phyloP scores from a whole-genome alignment of 2,797 vertebrate species.

The Gastrophryne carolinensis region DNA sequence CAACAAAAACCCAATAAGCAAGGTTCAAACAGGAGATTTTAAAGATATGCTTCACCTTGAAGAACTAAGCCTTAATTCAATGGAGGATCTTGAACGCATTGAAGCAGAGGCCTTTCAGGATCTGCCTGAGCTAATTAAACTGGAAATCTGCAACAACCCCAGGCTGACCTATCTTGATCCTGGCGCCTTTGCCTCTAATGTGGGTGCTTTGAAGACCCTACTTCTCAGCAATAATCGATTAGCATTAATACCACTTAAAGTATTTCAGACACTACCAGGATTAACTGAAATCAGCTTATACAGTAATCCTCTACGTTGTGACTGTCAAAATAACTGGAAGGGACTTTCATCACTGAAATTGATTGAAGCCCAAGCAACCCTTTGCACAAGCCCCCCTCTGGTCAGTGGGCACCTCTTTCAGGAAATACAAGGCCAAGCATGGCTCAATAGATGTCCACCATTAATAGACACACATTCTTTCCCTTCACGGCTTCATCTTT shows the following conservation, averaged over 20 bases:
- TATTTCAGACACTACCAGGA: slow-evolving; percentile 64
- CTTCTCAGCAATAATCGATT: slow-evolving; percentile 74
- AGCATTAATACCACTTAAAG: slow-evolving; percentile 70
- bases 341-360: slow-evolving; percentile 69
- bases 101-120: slow-evolving; percentile 72
- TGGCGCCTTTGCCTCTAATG: slow-evolving; percentile 61
- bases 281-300: slow-evolving; percentile 70
- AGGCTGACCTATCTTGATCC: slow-evolving; percentile 73
- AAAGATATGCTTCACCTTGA: slow-evolving; percentile 74
- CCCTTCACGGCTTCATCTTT: slow-evolving; percentile 66
- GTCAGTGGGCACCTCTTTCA: slow-evolving; percentile 68
- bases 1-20: slow-evolving; percentile 75
- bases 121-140: slow-evolving; percentile 74
- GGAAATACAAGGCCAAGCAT: slow-evolving; percentile 64
- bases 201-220: slow-evolving; percentile 70
- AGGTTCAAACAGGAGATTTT: slow-evolving; percentile 73
- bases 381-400: slow-evolving; percentile 70
- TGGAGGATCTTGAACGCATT: slow-evolving; percentile 74
- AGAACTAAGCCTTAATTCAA: slow-evolving; percentile 80
- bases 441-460: slow-evolving; percentile 70
- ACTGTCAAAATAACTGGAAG: slow-evolving; percentile 75
- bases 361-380: slow-evolving; percentile 70
- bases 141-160: slow-evolving; percentile 76
- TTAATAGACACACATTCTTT: slow-evolving; percentile 70
- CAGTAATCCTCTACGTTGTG: slow-evolving; percentile 78